Conservation (phyloP, 2,888 invertebrate genomes). For the Athalia rosae region DNA sequence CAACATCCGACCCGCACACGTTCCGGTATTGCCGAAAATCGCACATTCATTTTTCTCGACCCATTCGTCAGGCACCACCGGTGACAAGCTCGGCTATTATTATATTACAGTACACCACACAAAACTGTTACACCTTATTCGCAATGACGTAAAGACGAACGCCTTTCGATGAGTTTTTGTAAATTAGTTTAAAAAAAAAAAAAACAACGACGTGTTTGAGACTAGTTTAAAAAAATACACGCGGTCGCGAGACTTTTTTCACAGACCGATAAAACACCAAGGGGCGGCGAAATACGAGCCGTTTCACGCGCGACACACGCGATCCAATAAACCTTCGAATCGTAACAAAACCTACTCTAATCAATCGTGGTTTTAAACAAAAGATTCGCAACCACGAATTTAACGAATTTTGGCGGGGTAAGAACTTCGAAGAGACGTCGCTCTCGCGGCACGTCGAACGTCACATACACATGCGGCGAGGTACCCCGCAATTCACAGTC, state of each 20-base stretch:
- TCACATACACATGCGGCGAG: neutral
- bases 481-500: neutral
- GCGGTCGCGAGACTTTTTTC: slow-evolving; percentile 8
- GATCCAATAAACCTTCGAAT: too few relatives aligned
- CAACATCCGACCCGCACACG: neutral
- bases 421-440: too few relatives aligned
- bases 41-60: too few relatives aligned
- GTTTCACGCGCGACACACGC: neutral
- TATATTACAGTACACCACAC: too few relatives aligned
- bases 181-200: neutral
- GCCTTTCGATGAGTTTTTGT: too few relatives aligned
- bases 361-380: too few relatives aligned
- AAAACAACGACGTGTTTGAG: slow-evolving; percentile 7
- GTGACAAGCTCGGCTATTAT: neutral
- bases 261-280: neutral
- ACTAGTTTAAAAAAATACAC: slow-evolving; percentile 23
- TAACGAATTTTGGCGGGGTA: too few relatives aligned
- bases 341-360: too few relatives aligned
- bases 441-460: too few relatives aligned
- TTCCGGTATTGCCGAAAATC: neutral
- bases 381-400: too few relatives aligned
- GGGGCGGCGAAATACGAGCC: neutral
- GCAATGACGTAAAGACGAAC: too few relatives aligned
- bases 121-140: too few relatives aligned
- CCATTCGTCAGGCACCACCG: neutral